Base-by-base conservation (phyloP, 2,113 vertebrate species). In the Hippocampus mohnikei region DNA sequence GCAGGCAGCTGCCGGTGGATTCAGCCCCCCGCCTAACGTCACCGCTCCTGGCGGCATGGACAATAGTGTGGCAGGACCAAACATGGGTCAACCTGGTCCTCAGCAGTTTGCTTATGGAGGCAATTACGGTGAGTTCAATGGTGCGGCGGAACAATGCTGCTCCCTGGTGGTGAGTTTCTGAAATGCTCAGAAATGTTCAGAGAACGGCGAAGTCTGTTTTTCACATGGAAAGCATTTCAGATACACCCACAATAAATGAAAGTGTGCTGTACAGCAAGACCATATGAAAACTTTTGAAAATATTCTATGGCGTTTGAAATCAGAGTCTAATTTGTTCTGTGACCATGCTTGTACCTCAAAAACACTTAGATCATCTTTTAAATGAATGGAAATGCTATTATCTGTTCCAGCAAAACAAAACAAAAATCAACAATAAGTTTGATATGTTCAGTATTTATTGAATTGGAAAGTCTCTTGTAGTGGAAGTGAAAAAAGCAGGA, bases 1-100 rank as follows among this genome's bases (percentile, higher is more conserved):
- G 33, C 91, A 92, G 63, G 92, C 85, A 0, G 69, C 91, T 50
- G 76, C 85, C 37, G 88, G 91, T 44, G 92, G 95, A 44, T 99
- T 99, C 91, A 99, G 96, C 69, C 96, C 96, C 0, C 95, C 97
- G 33, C 96, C 97, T 3, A 99, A 97, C 2, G 95, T 98, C 84
- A 96, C 96, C 0, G 94, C 96, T n/a, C 94, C 97, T 10, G 93
- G 93, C 66, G 94, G 92, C 90, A 95, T 97, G 94, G 97, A 99
- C 1, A 92, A 82, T 56, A 86, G 94, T 8, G 89, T 98, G 92
- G 90, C 92, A 7, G 95, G 94, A 15, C 88, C 95, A 6, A 87
- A 87, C 48, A 94, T 99, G 93, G 93, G 93, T 75, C 95, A 94
- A 72, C 93, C 95, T 2, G 93, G 94, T 48, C 93, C 95, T 25